Base-by-base conservation (phyloP, 2,888 invertebrate species). In the Antheraea yamamai region DNA sequence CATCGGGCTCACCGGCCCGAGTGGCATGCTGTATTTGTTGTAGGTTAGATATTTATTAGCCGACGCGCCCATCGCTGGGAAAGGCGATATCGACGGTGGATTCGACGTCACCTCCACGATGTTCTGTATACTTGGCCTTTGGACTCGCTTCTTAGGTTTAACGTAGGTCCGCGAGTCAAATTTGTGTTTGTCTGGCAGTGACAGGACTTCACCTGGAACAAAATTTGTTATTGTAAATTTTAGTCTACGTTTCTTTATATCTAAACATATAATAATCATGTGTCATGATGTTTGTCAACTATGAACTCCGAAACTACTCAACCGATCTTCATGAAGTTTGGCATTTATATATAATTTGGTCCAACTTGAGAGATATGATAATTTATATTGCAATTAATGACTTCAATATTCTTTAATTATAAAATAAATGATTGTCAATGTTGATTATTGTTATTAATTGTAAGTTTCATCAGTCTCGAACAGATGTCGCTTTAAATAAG, bases 121-220 rank as follows among this genome's bases (percentile, higher is more conserved):
- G 79, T 89, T 95, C 77, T 96, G 96, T 78, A 97, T 96, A 83
- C 96, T 96, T 58, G 96, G 96, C 76, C 96, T 93, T 55, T 88
- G 92, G 18, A 91, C 88, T 75, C 96, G 93, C 84, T 96, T 96
- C 85, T 97, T 97, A 35, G 96, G 96, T 81, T 96, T 95, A 74
- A 97, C 97, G 87, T 96, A 97, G 16, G 97, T 97, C 82, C 97
- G 93, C 0, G 96, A 96, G 85, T 97, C 97, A 82, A 97, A 96
- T 78, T 93, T 95, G 84, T 95, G 95, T 79, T 91, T 95, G 85
- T 95, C 92, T 78, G 92, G 89, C 78, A 88, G 74, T 68, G 91
- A 79, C 79, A 89, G 83, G 81, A 86, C 76, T 77, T 93, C 89
- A 86, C 87, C 94, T 94, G 86, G 2, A 91, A 88, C 80, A 64